Conservation (phyloP, 2,797 vertebrate genomes). For the Parambassis ranga region DNA sequence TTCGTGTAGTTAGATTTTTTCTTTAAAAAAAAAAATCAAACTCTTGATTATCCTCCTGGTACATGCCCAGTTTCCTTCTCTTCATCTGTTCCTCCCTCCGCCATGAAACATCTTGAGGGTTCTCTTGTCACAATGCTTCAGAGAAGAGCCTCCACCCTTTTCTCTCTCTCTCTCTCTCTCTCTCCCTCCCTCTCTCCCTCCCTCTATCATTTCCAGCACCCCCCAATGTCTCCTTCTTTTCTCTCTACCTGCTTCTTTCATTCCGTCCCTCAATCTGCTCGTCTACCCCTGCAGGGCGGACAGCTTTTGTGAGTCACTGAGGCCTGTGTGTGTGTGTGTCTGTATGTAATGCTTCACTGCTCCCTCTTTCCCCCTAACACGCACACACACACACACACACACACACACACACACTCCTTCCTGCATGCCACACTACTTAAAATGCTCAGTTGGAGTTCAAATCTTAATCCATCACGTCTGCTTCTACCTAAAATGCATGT, state of each 20-base stretch:
- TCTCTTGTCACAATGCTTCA: slow-evolving; percentile 25
- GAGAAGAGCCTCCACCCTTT: slow-evolving; percentile 8
- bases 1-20: background rate
- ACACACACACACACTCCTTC: slow-evolving; percentile 19
- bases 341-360: background rate
- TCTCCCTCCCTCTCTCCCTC: background rate
- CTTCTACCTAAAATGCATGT: slow-evolving; percentile 6
- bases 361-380: background rate
- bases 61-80: slow-evolving; percentile 3
- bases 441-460: slow-evolving; percentile 55
- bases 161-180: background rate
- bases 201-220: slow-evolving; percentile 3
- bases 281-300: slow-evolving; percentile 32
- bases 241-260: slow-evolving; percentile 28
- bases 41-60: slow-evolving; percentile 25
- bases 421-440: slow-evolving; percentile 45
- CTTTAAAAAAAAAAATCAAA: slow-evolving; percentile 13
- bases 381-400: background rate
- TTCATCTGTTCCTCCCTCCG: background rate
- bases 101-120: slow-evolving; percentile 43
- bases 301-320: slow-evolving; percentile 54
- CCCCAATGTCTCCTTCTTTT: slow-evolving; percentile 22
- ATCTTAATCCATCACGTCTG: slow-evolving; percentile 56
- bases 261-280: slow-evolving; percentile 15
- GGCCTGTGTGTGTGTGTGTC: slow-evolving; percentile 4